These are phyloP conservation scores for Diabrotica virgifera DNA, from an alignment of 1,140 invertebrate genomes.

Conservation along the genomic window DNA sequence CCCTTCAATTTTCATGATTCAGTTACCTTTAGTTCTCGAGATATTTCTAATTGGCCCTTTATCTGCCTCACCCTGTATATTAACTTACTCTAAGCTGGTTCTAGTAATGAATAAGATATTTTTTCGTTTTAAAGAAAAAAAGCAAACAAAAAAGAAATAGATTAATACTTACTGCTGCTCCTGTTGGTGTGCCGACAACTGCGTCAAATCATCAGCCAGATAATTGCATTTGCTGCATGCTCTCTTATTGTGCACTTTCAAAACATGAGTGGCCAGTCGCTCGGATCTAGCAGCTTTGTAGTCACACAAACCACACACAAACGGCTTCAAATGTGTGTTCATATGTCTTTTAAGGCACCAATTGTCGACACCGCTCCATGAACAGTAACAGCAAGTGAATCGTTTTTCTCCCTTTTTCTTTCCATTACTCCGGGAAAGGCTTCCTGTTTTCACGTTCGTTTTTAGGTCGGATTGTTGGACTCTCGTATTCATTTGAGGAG, in stretches of 20 bases:
- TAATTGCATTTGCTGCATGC: slow-evolving; percentile 84
- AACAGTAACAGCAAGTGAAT: slow-evolving; percentile 82
- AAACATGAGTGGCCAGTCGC: slow-evolving; percentile 80
- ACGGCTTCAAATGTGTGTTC: slow-evolving; percentile 89
- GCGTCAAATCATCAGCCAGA: slow-evolving; percentile 74
- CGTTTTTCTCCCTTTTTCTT: slow-evolving; percentile 49
- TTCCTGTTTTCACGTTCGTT: slow-evolving; percentile 34
- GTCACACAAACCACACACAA: slow-evolving; percentile 82
- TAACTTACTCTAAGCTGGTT: no score
- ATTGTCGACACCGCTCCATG: slow-evolving; percentile 90
- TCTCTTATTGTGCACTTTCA: slow-evolving; percentile 87
- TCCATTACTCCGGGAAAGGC: slow-evolving; percentile 30
- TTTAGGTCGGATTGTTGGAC: slow-evolving; percentile 34
- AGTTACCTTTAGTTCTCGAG: no score
- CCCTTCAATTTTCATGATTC: no score
- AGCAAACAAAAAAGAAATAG: neutral
- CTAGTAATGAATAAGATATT: no score
- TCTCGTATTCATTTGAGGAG: slow-evolving; percentile 12
- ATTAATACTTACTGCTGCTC: slow-evolving; percentile 60
- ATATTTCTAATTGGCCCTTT: no score
- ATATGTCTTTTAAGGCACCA: slow-evolving; percentile 89
- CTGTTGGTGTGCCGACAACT: slow-evolving; percentile 72
- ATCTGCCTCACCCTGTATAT: no score
- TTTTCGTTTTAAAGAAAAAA: neutral
- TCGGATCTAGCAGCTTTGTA: slow-evolving; percentile 88